Evolutionary conservation across 2,888 invertebrate genomes (phyloP), one percentile per base, ranked within the genome.

Genomic region (Conistra vaccinii): DNA sequence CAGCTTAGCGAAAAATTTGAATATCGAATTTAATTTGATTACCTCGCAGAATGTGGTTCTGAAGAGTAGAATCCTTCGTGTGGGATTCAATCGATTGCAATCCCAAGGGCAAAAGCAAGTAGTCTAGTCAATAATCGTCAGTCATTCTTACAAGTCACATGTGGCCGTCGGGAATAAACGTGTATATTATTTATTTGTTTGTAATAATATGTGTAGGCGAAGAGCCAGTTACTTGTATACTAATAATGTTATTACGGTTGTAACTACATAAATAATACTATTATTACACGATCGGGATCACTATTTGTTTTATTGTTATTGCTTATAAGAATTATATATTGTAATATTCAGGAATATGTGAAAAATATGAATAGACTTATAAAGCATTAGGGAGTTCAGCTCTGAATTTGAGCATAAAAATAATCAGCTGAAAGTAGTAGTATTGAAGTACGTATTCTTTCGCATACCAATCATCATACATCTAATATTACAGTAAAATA

Each of bases 291-390:
- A 65, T 23, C 9, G 14, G 29, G 23, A 63, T 39, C 39, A 57
- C 29, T n/a, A 57, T 63, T 58, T 58, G 39, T 74, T 57, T 63
- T 73, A 71, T 61, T 35, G 26, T 35, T 48, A 53, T 65, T 45
- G 26, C n/a, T 23, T 45, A 45, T n/a, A 39, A 60, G 29, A 69
- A 60, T 57, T 1, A 12, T 23, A 20, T 29, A n/a, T 32, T 39
- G 14, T n/a, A 20, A 32, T 51, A 9, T 1, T 39, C 2, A n/a
- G 29, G 1, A 35, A 45, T 17, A 45, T 17, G 12, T 57, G 17
- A n/a, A 60, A 39, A 48, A 69, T n/a, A 29, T 70, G 9, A 58
- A 35, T 48, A 23, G 10, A 32, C 10, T n/a, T n/a, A n/a, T n/a
- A 7, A 1, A 10, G n/a, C 53, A 35, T 35, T 53, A 20, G 26